Percentiles rank a stretch among this genome's conserved stretches.
These are phyloP conservation scores for Neolamprologus cancellatus DNA, from an alignment of 2,113 vertebrate genomes.

Conservation along the genomic window DNA sequence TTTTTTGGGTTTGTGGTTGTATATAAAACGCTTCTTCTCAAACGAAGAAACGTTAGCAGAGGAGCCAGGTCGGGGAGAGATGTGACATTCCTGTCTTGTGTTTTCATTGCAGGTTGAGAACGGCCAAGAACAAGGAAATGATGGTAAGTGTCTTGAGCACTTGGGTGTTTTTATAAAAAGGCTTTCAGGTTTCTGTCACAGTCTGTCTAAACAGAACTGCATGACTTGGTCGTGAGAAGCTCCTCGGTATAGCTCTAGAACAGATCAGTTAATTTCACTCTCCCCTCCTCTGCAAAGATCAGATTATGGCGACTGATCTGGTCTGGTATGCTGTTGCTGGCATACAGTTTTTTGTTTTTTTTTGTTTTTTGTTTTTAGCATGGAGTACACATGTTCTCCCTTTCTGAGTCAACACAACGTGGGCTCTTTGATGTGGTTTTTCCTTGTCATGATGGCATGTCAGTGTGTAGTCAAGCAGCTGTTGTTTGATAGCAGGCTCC, in stretches of 20 bases:
- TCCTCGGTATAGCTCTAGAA: background rate
- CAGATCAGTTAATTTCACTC: conserved; percentile 6
- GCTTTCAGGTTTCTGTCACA: background rate
- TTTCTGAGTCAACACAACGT: conserved; percentile 5
- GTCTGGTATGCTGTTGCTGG: background rate
- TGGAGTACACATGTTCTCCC: background rate
- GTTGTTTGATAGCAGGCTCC: conserved; percentile 34
- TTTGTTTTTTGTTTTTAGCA: background rate
- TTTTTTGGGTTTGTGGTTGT: background rate
- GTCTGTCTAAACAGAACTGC: conserved; percentile 32
- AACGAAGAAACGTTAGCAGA: background rate
- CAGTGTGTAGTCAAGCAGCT: conserved; percentile 33
- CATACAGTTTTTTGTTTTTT: background rate
- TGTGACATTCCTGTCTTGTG: background rate
- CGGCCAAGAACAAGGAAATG: conserved; percentile 52
- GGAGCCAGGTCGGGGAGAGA: background rate
- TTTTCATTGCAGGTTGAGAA: conserved; percentile 60
- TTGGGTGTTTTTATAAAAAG: background rate
- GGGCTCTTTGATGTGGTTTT: conserved; percentile 38
- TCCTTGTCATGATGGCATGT: background rate
- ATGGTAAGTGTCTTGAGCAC: conserved; percentile 57
- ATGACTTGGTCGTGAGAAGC: conserved; percentile 44
- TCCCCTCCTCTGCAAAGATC: background rate
- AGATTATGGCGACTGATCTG: background rate
- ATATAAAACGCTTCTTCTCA: background rate